These are phyloP conservation scores for Acrobasis consociella DNA, from an alignment of 2,888 invertebrate genomes.

Conservation along the genomic window DNA sequence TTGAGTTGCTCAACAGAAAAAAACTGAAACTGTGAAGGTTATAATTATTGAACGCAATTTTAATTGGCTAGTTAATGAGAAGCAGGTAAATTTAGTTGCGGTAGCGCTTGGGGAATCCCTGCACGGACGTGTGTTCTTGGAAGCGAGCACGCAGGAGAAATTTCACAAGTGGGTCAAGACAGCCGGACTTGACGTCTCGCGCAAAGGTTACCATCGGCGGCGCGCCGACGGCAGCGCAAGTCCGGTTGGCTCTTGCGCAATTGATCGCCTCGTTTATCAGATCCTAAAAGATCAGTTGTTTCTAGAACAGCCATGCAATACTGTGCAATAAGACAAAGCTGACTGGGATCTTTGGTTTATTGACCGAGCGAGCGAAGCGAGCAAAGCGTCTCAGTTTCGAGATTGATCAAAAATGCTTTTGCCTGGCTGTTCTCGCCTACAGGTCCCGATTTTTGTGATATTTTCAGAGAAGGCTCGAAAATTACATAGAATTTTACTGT, in stretches of 20 bases:
- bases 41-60: background rate
- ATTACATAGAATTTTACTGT: no score
- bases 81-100: constrained; percentile 41
- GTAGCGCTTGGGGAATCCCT: constrained; percentile 66
- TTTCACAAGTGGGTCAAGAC: constrained; percentile 81
- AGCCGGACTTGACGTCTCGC: constrained; percentile 79
- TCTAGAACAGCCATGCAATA: constrained; percentile 48
- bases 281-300: constrained; percentile 70
- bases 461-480: no score
- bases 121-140: constrained; percentile 63
- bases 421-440: no score
- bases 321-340: constrained; percentile 23
- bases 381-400: no score
- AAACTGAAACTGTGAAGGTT: background rate
- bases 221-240: constrained; percentile 54
- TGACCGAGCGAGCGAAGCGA: no score
- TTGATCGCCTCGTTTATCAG: constrained; percentile 70
- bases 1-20: constrained; percentile 6
- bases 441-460: no score
- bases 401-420: no score
- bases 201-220: constrained; percentile 72
- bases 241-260: constrained; percentile 76
- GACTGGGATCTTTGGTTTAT: background rate
- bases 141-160: constrained; percentile 73
- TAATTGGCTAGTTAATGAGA: constrained; percentile 12